Base-by-base conservation (phyloP, 2,888 invertebrate genomes). In the Linnaemya vulpina region DNA sequence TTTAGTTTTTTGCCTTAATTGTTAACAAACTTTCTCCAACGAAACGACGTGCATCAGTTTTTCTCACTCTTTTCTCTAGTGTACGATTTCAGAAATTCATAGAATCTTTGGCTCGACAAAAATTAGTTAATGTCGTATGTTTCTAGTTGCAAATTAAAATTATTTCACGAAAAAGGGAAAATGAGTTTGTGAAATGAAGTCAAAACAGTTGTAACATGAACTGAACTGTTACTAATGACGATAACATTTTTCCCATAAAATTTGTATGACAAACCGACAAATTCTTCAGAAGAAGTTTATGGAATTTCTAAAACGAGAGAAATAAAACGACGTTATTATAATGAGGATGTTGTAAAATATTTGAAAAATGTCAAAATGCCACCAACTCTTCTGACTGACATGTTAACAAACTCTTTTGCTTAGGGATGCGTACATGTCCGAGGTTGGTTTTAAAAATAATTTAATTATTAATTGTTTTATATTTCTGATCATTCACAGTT, bases 121-220 rank as follows among this genome's bases (percentile, higher is more conserved):
- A 82, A 82, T 85, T 82, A 78, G 84, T 78, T 75, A 78, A 74
- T 75, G 78, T 70, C 81, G 51, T 73, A 71, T 76, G 46, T 78
- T 71, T 70, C 22, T 62, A 30, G 74, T 51, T 70, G 63, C 78
- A 67, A 85, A 82, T 78, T 75, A 75, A 84, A 80, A 84, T 53
- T 49, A 20, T 49, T 43, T 20, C 38, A 71, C 53, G 3, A 49
- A 8, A 40, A 51, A 53, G 38, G 60, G 13, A n/a, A n/a, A 63
- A 77, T 53, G 53, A 67, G 53, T 71, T 67, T 80, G 70, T 70
- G 15, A 63, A 76, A 53, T 74, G 22, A 58, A 65, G 35, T 40
- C 62, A 65, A 30, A 77, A 76, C 63, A 81, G 65, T 63, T 84
- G 81, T 58, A 74, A 55, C 55, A 68, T 74, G 20, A 81, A 77